phyloP scores from a whole-genome alignment of 2,888 invertebrate genomes.

The Aspidiotus destructor region DNA sequence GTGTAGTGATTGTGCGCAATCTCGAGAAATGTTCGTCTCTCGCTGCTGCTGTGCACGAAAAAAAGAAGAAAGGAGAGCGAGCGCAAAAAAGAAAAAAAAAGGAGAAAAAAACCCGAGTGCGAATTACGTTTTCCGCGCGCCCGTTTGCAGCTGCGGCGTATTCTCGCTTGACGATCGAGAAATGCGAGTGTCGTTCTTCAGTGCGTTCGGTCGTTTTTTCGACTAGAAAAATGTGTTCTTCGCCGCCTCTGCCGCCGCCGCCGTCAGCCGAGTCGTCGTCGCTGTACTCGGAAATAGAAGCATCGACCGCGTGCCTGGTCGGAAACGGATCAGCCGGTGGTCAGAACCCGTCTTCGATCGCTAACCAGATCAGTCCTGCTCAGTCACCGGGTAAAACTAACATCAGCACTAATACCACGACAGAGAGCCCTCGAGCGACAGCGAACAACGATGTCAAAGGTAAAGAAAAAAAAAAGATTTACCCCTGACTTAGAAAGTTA shows the following conservation, averaged over 20 bases:
- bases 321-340: constrained; percentile 24
- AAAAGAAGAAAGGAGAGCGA: not conserved
- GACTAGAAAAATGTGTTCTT: constrained; percentile 18
- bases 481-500: no score
- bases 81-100: not conserved
- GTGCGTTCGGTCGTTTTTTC: constrained; percentile 5
- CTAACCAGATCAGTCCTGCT: constrained; percentile 10
- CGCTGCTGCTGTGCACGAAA: not conserved
- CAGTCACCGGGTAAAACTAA: constrained; percentile 12
- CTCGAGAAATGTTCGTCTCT: not conserved
- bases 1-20: not conserved
- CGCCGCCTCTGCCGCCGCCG: constrained; percentile 27
- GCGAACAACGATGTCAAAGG: not conserved
- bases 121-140: not conserved
- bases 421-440: not conserved
- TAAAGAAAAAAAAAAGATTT: not conserved
- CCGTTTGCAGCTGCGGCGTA: constrained; percentile 11
- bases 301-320: constrained; percentile 9
- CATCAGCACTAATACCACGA: not conserved
- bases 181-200: constrained; percentile 2
- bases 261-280: constrained; percentile 12
- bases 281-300: constrained; percentile 1
- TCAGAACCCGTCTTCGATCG: not conserved
- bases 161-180: constrained; percentile 8
- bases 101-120: not conserved